phyloP scores from a whole-genome alignment of 2,113 vertebrate genomes.

The Myiozetetes cayanensis region DNA sequence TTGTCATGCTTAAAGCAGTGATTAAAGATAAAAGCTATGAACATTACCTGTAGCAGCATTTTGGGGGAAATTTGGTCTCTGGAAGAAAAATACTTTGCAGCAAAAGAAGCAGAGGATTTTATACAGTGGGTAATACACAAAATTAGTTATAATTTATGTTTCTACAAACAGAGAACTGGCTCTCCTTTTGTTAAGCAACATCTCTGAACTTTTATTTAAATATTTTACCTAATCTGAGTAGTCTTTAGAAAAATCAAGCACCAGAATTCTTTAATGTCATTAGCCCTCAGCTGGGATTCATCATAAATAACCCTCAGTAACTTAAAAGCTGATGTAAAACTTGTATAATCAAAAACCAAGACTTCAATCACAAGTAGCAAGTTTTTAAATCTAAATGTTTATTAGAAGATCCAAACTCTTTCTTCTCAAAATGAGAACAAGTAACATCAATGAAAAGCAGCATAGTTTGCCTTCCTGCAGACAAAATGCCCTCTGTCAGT shows the following conservation, averaged over 20 bases:
- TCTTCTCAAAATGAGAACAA: background rate
- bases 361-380: background rate
- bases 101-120: background rate
- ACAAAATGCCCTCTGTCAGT: background rate
- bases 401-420: background rate
- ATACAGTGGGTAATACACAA: background rate
- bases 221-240: background rate
- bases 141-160: background rate
- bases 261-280: background rate
- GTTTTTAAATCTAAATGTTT: background rate
- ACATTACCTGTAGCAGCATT: background rate
- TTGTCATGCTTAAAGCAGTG: background rate
- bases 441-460: background rate
- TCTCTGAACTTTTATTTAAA: background rate
- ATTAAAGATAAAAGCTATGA: background rate
- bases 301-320: background rate
- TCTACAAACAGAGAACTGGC: background rate
- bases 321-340: background rate
- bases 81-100: background rate
- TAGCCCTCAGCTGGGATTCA: background rate
- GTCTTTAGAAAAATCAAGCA: background rate
- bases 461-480: accelerated
- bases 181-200: background rate
- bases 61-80: background rate
- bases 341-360: background rate